These are phyloP conservation scores for Petrocephalus zakoni DNA, from an alignment of 2,113 vertebrate genomes.

Conservation along the genomic window DNA sequence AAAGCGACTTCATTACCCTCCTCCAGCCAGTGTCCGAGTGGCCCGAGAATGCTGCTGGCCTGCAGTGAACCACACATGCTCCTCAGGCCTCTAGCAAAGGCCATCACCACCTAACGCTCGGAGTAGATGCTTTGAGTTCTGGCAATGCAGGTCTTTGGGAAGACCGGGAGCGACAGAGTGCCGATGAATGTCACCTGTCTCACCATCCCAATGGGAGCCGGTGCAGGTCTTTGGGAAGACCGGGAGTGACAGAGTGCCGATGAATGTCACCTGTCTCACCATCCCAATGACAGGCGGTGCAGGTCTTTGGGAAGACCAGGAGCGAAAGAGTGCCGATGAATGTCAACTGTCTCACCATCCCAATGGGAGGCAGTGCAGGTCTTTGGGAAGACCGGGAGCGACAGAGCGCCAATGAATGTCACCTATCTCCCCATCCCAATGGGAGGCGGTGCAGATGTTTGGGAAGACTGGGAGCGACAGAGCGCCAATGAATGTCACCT, in stretches of 20 bases:
- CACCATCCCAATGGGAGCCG: conserved; percentile 12
- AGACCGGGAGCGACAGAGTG: conserved; percentile 5
- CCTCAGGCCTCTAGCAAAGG: neutral
- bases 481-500: conserved; percentile 22
- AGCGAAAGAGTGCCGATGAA: neutral
- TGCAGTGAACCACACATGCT: neutral
- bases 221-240: conserved; percentile 3
- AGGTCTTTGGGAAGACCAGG: neutral
- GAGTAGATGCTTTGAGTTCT: neutral
- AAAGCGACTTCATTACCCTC: neutral
- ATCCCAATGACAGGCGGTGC: conserved; percentile 11
- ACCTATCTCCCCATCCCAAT: conserved; percentile 11
- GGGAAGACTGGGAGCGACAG: too few relatives aligned
- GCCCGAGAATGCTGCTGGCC: neutral
- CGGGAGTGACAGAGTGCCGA: too few relatives aligned
- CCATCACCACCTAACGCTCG: neutral
- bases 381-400: neutral
- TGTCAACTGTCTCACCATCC: conserved; percentile 5
- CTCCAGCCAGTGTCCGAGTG: neutral
- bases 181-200: conserved; percentile 27
- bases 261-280: conserved; percentile 18
- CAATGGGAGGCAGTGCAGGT: conserved; percentile 12
- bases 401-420: neutral
- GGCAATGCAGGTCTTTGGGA: neutral
- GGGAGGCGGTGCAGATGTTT: conserved; percentile 18